Percentiles rank a stretch among this genome's conserved stretches.
Evolutionary conservation across 2,888 invertebrate species (phyloP).

Genomic region (Tinea trinotella): DNA sequence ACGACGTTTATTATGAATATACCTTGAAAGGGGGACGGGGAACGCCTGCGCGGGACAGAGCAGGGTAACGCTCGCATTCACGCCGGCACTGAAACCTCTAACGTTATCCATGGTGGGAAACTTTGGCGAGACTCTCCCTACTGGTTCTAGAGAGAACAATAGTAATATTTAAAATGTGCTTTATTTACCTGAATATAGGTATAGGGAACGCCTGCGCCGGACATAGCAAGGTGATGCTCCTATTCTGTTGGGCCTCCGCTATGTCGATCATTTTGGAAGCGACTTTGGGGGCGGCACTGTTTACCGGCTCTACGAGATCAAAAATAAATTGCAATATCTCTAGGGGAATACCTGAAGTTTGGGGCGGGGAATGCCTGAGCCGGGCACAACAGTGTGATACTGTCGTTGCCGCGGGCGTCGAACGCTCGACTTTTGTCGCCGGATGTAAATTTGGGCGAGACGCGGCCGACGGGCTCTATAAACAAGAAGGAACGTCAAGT

Average conservation of each 20-base stretch:
- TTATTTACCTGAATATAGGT: slow-evolving; percentile 76
- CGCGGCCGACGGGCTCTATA: slow-evolving; percentile 78
- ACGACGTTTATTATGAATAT: slow-evolving; percentile 31
- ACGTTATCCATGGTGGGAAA: slow-evolving; percentile 80
- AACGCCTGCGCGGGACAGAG: slow-evolving; percentile 81
- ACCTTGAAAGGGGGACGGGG: slow-evolving; percentile 77
- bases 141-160: slow-evolving; percentile 61
- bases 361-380: slow-evolving; percentile 84
- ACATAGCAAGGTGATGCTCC: slow-evolving; percentile 68
- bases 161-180: slow-evolving; percentile 16
- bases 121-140: slow-evolving; percentile 77
- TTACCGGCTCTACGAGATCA: slow-evolving; percentile 75
- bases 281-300: slow-evolving; percentile 79
- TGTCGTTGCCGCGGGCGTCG: slow-evolving; percentile 64
- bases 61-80: slow-evolving; percentile 73
- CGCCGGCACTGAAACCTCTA: slow-evolving; percentile 63
- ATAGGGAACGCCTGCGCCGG: slow-evolving; percentile 78
- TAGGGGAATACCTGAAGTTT: slow-evolving; percentile 69
- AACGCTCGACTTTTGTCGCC: slow-evolving; percentile 77
- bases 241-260: slow-evolving; percentile 43
- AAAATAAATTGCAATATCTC: slow-evolving; percentile 19
- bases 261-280: slow-evolving; percentile 69
- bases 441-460: slow-evolving; percentile 76
- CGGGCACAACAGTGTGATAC: slow-evolving; percentile 76
- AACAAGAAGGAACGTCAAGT: slow-evolving; percentile 26